These are phyloP conservation scores for Pheosia gnoma DNA, from an alignment of 2,888 invertebrate genomes.

Conservation along the genomic window DNA sequence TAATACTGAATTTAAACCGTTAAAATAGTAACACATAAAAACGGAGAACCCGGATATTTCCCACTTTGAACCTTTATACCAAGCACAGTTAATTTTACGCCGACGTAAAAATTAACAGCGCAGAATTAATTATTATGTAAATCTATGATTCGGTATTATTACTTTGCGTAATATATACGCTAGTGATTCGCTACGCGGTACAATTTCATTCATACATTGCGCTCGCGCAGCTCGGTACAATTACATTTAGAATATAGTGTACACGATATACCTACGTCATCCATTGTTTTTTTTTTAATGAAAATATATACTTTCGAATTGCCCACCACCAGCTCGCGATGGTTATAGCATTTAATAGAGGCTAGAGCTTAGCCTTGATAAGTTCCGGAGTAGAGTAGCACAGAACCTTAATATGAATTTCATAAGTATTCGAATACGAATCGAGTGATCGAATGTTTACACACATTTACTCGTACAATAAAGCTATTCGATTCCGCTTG, in stretches of 20 bases:
- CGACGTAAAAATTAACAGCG: constrained; percentile 32
- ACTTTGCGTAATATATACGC: constrained; percentile 25
- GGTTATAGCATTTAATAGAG: too few species aligned
- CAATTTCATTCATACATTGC: constrained; percentile 39
- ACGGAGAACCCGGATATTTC: not conserved
- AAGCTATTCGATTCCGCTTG: too few species aligned
- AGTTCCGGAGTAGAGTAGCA: too few species aligned
- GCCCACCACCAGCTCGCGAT: too few species aligned
- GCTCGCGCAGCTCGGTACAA: constrained; percentile 19
- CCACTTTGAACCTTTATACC: constrained; percentile 10
- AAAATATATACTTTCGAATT: too few species aligned
- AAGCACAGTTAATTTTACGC: constrained; percentile 26
- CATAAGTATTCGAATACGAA: too few species aligned
- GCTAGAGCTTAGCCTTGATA: too few species aligned
- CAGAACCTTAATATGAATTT: too few species aligned
- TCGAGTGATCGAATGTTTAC: too few species aligned
- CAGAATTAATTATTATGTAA: constrained; percentile 31
- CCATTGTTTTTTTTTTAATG: too few species aligned
- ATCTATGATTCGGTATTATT: constrained; percentile 23
- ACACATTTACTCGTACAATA: too few species aligned
- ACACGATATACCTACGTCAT: too few species aligned
- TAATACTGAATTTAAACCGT: not conserved
- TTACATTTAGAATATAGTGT: constrained; percentile 16
- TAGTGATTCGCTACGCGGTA: constrained; percentile 18
- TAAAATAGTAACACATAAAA: not conserved